Evolutionary conservation across 2,888 invertebrate species (phyloP).

Genomic region (Cosmorhoe ocellata): DNA sequence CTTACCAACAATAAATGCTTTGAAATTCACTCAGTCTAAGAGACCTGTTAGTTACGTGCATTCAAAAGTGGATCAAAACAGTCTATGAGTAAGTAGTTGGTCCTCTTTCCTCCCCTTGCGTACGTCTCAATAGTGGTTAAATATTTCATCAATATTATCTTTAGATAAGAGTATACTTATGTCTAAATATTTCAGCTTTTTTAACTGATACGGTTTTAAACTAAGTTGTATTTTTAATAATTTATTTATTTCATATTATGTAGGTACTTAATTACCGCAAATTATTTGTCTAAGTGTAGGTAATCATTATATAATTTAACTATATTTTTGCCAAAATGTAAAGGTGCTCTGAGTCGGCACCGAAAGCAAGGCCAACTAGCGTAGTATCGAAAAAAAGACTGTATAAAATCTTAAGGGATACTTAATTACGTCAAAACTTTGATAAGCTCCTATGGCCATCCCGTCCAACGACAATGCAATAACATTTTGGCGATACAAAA

Average conservation of each 20-base stretch:
- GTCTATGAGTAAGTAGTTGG: background rate
- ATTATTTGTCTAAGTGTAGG: conserved; percentile 5
- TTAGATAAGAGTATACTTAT: conserved; percentile 1
- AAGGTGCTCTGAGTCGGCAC: conserved; percentile 7
- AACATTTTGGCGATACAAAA: too few relatives aligned
- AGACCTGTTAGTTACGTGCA: too few relatives aligned
- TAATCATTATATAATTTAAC: conserved; percentile 5
- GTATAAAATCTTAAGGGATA: conserved; percentile 20
- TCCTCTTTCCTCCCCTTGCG: conserved; percentile 13
- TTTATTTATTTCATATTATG: too few relatives aligned
- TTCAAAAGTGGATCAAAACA: too few relatives aligned
- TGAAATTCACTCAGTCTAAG: too few relatives aligned
- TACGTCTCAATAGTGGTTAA: conserved; percentile 1
- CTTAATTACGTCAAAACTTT: conserved; percentile 3
- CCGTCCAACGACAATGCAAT: too few relatives aligned
- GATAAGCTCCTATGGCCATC: background rate
- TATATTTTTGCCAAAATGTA: conserved; percentile 9
- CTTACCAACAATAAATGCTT: background rate
- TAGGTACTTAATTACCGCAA: too few relatives aligned
- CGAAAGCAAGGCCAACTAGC: conserved; percentile 9
- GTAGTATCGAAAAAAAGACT: conserved; percentile 29
- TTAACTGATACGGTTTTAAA: background rate
- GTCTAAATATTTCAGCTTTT: conserved; percentile 10
- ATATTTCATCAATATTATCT: conserved; percentile 7
- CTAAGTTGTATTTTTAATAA: background rate